Conservation (phyloP, 2,888 invertebrate genomes). For the Nemoura dubitans region DNA sequence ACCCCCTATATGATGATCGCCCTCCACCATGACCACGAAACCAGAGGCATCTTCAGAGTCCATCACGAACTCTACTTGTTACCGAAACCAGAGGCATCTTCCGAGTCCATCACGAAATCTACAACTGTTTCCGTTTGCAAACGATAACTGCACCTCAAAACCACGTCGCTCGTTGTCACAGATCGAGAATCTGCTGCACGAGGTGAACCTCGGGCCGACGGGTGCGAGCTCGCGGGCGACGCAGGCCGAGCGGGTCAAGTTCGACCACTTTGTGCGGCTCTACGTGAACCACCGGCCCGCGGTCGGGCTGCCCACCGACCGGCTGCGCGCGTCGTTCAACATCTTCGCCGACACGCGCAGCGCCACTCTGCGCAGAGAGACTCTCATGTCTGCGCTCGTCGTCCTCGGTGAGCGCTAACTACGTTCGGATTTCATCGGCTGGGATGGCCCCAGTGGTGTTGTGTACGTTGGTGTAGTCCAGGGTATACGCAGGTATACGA, state of each 20-base stretch:
- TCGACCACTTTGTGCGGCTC: constrained; percentile 72
- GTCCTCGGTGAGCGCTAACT: background rate
- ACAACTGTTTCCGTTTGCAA: too few species aligned
- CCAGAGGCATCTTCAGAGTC: too few species aligned
- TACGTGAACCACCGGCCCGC: constrained; percentile 74
- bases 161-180: constrained; percentile 53
- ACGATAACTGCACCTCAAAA: background rate
- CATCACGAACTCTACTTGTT: too few species aligned
- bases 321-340: constrained; percentile 64
- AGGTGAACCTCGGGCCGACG: constrained; percentile 65
- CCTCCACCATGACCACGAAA: too few species aligned
- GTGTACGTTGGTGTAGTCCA: too few species aligned
- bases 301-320: constrained; percentile 63
- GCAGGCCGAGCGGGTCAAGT: constrained; percentile 66
- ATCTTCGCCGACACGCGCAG: constrained; percentile 58
- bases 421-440: too few species aligned
- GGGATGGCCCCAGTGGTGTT: too few species aligned
- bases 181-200: constrained; percentile 69
- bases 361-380: constrained; percentile 55
- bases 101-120: too few species aligned
- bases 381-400: constrained; percentile 48
- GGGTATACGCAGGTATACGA: too few species aligned
- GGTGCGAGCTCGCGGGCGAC: constrained; percentile 52
- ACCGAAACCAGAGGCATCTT: too few species aligned
- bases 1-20: too few species aligned